phyloP scores from a whole-genome alignment of 1,140 invertebrate genomes.

The Halotydeus destructor region DNA sequence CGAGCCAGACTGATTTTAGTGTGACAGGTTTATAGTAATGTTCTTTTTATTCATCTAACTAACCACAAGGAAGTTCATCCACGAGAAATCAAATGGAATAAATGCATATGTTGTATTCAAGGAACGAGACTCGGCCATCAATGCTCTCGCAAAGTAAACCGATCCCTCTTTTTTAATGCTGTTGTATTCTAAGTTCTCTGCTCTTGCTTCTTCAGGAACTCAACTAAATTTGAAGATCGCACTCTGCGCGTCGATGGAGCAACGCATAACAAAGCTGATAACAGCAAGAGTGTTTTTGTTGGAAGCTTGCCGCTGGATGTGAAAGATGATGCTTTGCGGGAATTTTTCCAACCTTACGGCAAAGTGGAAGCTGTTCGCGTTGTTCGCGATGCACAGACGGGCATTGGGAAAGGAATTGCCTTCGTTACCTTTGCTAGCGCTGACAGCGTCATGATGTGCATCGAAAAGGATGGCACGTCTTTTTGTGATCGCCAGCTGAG shows the following conservation, averaged over 20 bases:
- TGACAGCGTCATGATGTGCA: constrained; percentile 3
- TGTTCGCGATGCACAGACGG: constrained; percentile 41
- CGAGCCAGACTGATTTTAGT: constrained; percentile 11
- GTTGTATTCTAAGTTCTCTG: constrained; percentile 1
- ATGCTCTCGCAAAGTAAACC: constrained; percentile 30
- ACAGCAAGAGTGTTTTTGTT: constrained; percentile 43
- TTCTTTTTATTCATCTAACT: too few relatives aligned
- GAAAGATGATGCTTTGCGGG: constrained; percentile 43
- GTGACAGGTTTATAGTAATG: too few relatives aligned
- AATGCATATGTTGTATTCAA: constrained; percentile 40
- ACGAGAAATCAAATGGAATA: constrained; percentile 35
- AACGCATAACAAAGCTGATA: constrained; percentile 27
- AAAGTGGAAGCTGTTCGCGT: constrained; percentile 43
- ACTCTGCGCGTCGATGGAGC: constrained; percentile 37
- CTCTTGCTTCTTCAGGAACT: constrained; percentile 30
- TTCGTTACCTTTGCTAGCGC: constrained; percentile 29
- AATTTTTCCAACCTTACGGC: constrained; percentile 48
- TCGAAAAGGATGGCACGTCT: constrained; percentile 6
- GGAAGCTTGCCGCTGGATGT: constrained; percentile 41
- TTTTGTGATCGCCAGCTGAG: constrained; percentile 4
- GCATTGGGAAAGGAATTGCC: constrained; percentile 43
- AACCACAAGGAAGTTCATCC: too few relatives aligned
- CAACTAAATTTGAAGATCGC: constrained; percentile 35
- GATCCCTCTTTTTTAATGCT: neutral
- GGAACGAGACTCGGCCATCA: constrained; percentile 28